Evolutionary conservation across 2,888 invertebrate species (phyloP), one percentile per base, ranked within the genome.

Genomic region (Panopea generosa): DNA sequence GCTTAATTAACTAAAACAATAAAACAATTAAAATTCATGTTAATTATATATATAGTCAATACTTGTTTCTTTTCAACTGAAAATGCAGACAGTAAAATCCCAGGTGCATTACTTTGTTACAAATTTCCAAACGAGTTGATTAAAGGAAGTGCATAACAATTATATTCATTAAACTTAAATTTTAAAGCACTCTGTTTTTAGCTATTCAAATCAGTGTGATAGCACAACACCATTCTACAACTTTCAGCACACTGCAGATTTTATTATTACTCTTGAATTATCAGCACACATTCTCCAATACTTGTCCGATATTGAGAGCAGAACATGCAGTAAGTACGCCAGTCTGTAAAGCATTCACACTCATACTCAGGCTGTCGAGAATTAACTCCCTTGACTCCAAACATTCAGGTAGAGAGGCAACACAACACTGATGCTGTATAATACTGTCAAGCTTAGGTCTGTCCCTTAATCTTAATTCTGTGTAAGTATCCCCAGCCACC

Each of bases 271-370:
- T n/a, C 33, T 33, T 50, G 3, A 20, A 11, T n/a, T 50, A 24
- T 50, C 50, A 20, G 22, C 24, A 18, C 9, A n/a, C 53, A 57
- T 72, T 63, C 33, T 77, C 77, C 22, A 89, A 80, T 61, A 82
- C 86, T 56, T 88, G 86, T 26, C 82, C 84, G n/a, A 86, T 84
- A 18, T 79, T 83, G 11, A 88, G 55, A 3, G 87, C 78, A 53
- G 84, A 82, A 50, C 77, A 81, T 18, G 89, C 86, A n/a, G 86
- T 84, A 33, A 84, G 59, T 0, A 87, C 80, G 6, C 85, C 84
- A 9, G 81, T 85, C 47, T 81, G 81, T 18, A 89, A 49, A n/a
- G 87, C 85, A 76, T 83, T 83, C 11, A 78, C 50, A 65, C 78
- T 70, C 56, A 77, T 68, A 20, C 69, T 57, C 40, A 78, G 74